Evolutionary conservation across 2,888 invertebrate genomes (phyloP), one percentile per base, ranked within the genome.

Genomic region (Eupsilia transversa): DNA sequence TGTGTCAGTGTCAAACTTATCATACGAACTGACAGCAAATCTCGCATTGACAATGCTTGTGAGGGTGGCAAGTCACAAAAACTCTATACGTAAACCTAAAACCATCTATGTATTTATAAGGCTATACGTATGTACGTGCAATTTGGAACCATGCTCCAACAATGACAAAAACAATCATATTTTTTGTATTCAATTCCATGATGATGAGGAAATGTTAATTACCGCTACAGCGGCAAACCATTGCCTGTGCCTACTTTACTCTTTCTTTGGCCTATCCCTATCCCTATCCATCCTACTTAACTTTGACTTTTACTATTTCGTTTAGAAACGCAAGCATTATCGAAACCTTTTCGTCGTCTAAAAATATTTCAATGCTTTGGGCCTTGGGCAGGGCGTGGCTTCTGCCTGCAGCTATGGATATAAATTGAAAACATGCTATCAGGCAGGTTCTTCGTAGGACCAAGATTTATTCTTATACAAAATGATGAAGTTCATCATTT

Each of bases 221-320:
- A n/a, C n/a, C n/a, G n/a, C n/a, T n/a, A n/a, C n/a, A n/a, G n/a
- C n/a, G n/a, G n/a, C n/a, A n/a, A n/a, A n/a, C n/a, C n/a, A n/a
- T n/a, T n/a, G n/a, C n/a, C n/a, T n/a, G n/a, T n/a, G n/a, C n/a
- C n/a, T n/a, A n/a, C n/a, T n/a, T n/a, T n/a, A n/a, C n/a, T n/a
- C n/a, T n/a, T n/a, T n/a, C n/a, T n/a, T n/a, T n/a, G n/a, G n/a
- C n/a, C n/a, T n/a, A n/a, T n/a, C n/a, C n/a, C n/a, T n/a, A n/a
- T n/a, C n/a, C n/a, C n/a, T n/a, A n/a, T n/a, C n/a, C n/a, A n/a
- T n/a, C n/a, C 7, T 41, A 7, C 38, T 41, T 30, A 30, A 43
- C 10, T 38, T 35, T 41, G 46, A 57, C 77, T 52, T 38, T 43
- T 43, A 52, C n/a, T 56, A 35, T 54, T 70, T 82, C 82, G 82